These are phyloP conservation scores for Jacana jacana DNA, from an alignment of 2,113 vertebrate genomes.

Conservation along the genomic window DNA sequence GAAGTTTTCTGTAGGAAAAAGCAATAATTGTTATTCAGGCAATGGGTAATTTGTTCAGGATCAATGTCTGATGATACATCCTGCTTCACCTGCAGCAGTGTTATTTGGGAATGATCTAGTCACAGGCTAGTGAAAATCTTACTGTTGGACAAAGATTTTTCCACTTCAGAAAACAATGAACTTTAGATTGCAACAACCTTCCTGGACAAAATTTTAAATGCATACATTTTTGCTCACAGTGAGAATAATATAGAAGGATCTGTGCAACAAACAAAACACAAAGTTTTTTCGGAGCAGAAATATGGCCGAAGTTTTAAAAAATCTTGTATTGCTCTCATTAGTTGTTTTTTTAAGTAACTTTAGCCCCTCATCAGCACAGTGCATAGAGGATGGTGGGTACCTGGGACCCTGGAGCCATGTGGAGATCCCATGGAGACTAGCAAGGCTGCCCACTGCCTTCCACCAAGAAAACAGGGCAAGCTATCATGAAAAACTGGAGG, in stretches of 20 bases:
- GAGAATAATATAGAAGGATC: neutral
- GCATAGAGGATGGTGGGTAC: neutral
- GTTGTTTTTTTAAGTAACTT: neutral
- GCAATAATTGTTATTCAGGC: neutral
- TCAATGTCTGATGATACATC: neutral
- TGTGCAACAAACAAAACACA: neutral
- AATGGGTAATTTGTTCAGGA: neutral
- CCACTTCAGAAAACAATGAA: neutral
- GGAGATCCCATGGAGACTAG: neutral
- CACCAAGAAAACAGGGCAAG: neutral
- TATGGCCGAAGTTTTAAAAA: neutral
- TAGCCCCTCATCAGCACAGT: neutral
- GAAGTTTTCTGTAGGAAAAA: neutral
- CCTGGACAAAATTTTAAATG: neutral
- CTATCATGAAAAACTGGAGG: no score
- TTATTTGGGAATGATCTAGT: neutral
- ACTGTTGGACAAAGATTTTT: neutral
- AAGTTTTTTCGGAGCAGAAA: neutral
- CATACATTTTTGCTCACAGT: neutral
- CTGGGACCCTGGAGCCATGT: neutral
- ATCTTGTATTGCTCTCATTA: neutral
- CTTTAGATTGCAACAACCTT: neutral
- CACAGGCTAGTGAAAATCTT: neutral
- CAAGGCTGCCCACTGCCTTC: neutral
- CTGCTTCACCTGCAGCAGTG: neutral